Evolutionary conservation across 2,797 vertebrate genomes (phyloP).

Genomic region (Octomys mimax): DNA sequence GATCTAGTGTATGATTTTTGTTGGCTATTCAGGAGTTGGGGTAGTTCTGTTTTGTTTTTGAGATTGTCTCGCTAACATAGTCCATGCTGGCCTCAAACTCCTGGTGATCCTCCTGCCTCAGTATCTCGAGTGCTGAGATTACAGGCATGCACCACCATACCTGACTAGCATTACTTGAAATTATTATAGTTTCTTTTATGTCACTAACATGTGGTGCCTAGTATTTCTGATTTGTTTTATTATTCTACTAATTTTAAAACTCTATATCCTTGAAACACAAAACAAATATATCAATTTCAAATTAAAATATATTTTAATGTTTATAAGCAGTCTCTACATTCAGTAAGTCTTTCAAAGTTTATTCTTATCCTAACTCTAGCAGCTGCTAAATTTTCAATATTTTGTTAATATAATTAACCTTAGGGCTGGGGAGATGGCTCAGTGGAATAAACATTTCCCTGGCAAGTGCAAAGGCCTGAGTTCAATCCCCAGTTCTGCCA

Average conservation of each 20-base stretch:
- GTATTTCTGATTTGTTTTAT: not conserved
- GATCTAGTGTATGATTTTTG: not conserved
- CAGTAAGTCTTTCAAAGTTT: slow-evolving; percentile 31
- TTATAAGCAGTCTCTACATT: slow-evolving; percentile 5
- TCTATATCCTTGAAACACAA: not conserved
- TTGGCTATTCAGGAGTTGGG: not conserved
- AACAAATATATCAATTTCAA: slow-evolving; percentile 31
- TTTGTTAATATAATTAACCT: not conserved
- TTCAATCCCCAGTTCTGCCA: too few relatives aligned
- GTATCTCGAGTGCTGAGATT: not conserved
- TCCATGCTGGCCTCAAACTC: not conserved
- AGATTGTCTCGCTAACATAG: not conserved
- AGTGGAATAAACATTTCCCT: too few relatives aligned
- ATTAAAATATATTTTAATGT: slow-evolving; percentile 48
- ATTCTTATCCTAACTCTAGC: slow-evolving; percentile 33
- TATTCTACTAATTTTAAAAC: not conserved
- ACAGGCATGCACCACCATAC: not conserved
- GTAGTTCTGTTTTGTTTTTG: not conserved
- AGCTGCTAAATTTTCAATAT: slow-evolving; percentile 26
- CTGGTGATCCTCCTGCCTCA: not conserved
- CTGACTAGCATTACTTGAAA: not conserved
- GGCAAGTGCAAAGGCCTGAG: too few relatives aligned
- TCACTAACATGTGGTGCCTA: not conserved
- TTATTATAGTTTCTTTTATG: not conserved
- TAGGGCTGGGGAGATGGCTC: not conserved